Base-by-base conservation (phyloP, 1,140 invertebrate species). In the Mercenaria mercenaria region DNA sequence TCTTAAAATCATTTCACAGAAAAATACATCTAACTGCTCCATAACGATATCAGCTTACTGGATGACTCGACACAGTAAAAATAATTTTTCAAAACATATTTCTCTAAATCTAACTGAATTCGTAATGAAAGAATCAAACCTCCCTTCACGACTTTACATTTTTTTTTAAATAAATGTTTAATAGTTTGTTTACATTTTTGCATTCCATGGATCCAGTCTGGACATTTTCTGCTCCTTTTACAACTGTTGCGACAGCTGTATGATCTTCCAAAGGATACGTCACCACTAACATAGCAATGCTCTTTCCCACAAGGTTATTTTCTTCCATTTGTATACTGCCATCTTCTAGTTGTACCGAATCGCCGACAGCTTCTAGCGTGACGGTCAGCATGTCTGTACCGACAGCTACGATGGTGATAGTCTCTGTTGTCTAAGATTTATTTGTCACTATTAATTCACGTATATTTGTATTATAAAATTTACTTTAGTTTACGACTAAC, bases 341-440 rank as follows among this genome's bases (percentile, higher is more conserved):
- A 23, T 34, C 18, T 8, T 0, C 29, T 20, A 56, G 15, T 34
- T 56, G 26, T 18, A 32, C 29, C 10, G 50, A 23, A n/a, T 56
- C 26, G 6, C 56, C 37, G 10, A 59, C 39, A 47, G 32, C 50
- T 80, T 43, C 41, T 74, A 80, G 11, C 23, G 8, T 23, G 18
- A 80, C 43, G 10, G 15, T 56, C 18, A 80, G 26, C 3, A 59
- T 34, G 32, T 80, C n/a, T 59, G 50, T 56, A 26, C 50, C 52
- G 0, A 56, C 77, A 8, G 43, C 50, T 29, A 52, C 50, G 10
- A 80, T 13, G 26, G 29, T 29, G 13, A 80, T 59, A 23, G n/a
- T 59, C 32, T 56, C 34, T 11, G 56, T 6, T 32, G 56, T 80
- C 77, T 80, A 26, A 80, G 59, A 80, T 37, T n/a, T 34, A n/a